Percentiles rank a stretch among this genome's conserved stretches.
Conservation (phyloP, 2,113 vertebrate genomes). For the Jaculus jaculus region DNA sequence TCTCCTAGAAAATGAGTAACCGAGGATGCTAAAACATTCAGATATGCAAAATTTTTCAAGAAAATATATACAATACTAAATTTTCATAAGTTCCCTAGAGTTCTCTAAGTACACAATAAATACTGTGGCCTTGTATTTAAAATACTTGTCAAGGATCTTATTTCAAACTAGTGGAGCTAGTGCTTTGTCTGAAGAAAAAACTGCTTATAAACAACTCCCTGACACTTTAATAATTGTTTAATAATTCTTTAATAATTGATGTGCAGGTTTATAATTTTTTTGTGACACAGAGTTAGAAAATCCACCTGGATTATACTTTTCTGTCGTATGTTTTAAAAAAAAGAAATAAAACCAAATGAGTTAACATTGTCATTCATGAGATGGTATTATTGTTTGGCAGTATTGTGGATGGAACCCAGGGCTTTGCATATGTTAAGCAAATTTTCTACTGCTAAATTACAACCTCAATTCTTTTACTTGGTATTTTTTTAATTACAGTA, state of each 20-base stretch:
- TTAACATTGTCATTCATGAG: not conserved
- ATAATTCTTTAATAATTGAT: not conserved
- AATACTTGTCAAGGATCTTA: constrained; percentile 38
- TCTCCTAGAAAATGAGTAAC: constrained; percentile 41
- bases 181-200: constrained; percentile 35
- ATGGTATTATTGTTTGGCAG: not conserved
- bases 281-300: not conserved
- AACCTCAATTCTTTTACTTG: not conserved
- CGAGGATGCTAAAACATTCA: constrained; percentile 23
- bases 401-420: not conserved
- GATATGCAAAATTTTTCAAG: constrained; percentile 19
- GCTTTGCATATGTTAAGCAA: not conserved
- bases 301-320: not conserved
- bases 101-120: constrained; percentile 33
- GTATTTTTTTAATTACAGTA: not conserved
- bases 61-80: constrained; percentile 37
- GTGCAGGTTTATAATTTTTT: not conserved
- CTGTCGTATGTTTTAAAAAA: not conserved
- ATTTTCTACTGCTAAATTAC: not conserved
- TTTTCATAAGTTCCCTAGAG: not conserved
- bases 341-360: not conserved
- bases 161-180: constrained; percentile 41
- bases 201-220: not conserved
- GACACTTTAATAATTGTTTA: constrained; percentile 20
- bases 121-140: not conserved